These are phyloP conservation scores for Drosophila sturtevanti DNA, from an alignment of 1,140 invertebrate species.

Conservation along the genomic window DNA sequence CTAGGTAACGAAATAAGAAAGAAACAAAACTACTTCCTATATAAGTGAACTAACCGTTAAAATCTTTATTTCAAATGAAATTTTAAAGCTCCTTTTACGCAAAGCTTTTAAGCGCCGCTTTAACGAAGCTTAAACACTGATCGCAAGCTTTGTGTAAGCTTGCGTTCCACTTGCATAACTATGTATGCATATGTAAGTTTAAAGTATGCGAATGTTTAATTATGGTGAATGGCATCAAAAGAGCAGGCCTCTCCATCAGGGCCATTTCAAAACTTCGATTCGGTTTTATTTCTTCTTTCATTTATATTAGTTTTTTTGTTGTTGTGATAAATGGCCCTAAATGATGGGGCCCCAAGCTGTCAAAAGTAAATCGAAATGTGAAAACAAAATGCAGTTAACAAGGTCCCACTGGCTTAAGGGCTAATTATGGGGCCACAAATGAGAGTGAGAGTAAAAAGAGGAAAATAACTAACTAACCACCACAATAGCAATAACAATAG, in stretches of 20 bases:
- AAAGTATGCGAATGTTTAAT: conserved; percentile 36
- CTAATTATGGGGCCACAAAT: conserved; percentile 62
- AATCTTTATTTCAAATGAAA: background rate
- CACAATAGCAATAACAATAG: background rate
- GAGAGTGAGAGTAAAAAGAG: conserved; percentile 60
- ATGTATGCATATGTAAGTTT: too few species aligned
- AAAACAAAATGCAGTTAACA: conserved; percentile 46
- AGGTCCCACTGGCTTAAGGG: conserved; percentile 14
- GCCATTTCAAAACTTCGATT: conserved; percentile 17
- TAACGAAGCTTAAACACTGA: background rate
- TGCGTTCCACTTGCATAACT: conserved; percentile 17
- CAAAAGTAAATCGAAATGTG: conserved; percentile 58
- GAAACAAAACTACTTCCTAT: background rate
- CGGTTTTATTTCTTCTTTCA: background rate
- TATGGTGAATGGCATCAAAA: conserved; percentile 34
- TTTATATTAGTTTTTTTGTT: too few species aligned
- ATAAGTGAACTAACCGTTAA: background rate
- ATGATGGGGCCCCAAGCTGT: conserved; percentile 40
- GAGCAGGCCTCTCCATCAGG: conserved; percentile 4
- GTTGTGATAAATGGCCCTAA: conserved; percentile 56
- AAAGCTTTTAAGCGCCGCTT: conserved; percentile 35
- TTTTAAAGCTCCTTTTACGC: background rate
- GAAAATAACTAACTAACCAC: background rate
- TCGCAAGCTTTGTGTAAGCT: conserved; percentile 12
- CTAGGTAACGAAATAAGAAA: too few species aligned